Evolutionary conservation across 2,113 vertebrate species (phyloP).

Genomic region (Rhinichthys klamathensis): DNA sequence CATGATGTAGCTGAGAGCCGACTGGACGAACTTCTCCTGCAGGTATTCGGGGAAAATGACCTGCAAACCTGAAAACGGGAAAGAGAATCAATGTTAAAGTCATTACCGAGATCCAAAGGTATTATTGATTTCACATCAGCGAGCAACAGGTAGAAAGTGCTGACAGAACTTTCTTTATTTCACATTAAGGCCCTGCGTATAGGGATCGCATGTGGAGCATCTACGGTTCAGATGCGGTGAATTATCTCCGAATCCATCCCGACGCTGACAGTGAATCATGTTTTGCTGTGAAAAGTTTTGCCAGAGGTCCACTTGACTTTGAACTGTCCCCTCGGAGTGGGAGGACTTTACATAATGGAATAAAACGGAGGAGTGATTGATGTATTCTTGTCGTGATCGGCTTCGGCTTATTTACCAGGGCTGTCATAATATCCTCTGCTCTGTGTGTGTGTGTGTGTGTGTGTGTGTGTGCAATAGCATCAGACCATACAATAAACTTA

Average conservation of each 20-base stretch:
- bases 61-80: constrained; percentile 86
- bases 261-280: neutral
- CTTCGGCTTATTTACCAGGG: constrained; percentile 62
- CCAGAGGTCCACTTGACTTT: constrained; percentile 55
- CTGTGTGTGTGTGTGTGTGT: constrained; percentile 9
- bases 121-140: constrained; percentile 31
- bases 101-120: constrained; percentile 24
- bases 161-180: constrained; percentile 23
- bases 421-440: constrained; percentile 44
- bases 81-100: constrained; percentile 33
- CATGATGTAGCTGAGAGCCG: constrained; percentile 99
- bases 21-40: constrained; percentile 99
- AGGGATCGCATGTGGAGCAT: neutral
- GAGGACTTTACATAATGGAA: constrained; percentile 58
- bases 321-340: constrained; percentile 56
- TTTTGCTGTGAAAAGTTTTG: constrained; percentile 40
- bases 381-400: constrained; percentile 58
- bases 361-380: constrained; percentile 65
- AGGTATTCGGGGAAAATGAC: constrained; percentile 98
- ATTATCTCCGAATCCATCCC: too few species aligned
- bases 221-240: too few species aligned
- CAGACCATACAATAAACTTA: neutral
- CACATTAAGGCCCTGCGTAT: neutral
- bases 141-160: neutral
- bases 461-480: neutral